Evolutionary conservation across 2,113 vertebrate genomes (phyloP), one percentile per base, ranked within the genome.

Genomic region (Trachemys scripta): DNA sequence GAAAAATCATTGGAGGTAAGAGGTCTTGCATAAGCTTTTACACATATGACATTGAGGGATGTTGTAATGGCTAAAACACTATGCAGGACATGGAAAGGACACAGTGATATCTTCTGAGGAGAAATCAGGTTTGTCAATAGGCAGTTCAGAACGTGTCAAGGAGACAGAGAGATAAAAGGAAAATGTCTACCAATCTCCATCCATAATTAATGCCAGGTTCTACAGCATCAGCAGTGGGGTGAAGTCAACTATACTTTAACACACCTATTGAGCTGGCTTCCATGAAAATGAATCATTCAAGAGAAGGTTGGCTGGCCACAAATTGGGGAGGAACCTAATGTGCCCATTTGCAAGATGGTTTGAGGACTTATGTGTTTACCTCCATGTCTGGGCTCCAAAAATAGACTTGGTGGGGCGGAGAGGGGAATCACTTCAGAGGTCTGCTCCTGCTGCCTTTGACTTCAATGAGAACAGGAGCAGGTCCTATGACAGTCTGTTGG

Each of bases 1-100:
- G 42, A 76, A 45, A 42, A 45, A 76, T 42, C 72, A 94, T 1
- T 50, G 38, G 27, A 47, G 8, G 62, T 76, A n/a, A 87, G 24
- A 81, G 87, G 38, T 3, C 5, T 56, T 82, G 62, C 87, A 35
- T 19, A 86, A 49, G 80, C 49, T 87, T 84, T 62, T 56, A 90
- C 24, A 53, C 0, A 0, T 3, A 14, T 94, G 85, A 85, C 75
- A 95, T 90, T 54, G n/a, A 6, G 9, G 2, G 3, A 24, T 75
- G 25, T 57, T 84, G 12, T 57, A 84, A 82, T 56, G 38, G 56
- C 42, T 80, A 79, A 42, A 84, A 84, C 13, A 89, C 10, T 75
- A 59, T 6, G 20, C 51, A 59, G 50, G 12, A 79, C 17, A 31
- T 84, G 38, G 35, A 85, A 50, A 90, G 42, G 53, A 42, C 5